phyloP scores from a whole-genome alignment of 2,113 vertebrate species.

The Phasianus colchicus region DNA sequence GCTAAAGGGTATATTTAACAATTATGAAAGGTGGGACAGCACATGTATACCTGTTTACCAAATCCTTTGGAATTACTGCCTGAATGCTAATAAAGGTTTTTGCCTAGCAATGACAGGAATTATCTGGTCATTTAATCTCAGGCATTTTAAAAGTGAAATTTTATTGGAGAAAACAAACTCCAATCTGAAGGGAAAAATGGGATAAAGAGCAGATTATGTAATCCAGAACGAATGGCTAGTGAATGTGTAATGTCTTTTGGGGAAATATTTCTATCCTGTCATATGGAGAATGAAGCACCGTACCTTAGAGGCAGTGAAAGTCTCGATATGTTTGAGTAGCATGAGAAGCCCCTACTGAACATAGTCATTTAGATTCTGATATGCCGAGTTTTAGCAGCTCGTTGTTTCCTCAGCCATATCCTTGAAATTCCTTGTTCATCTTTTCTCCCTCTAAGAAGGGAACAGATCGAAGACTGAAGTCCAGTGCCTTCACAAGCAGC shows the following conservation, averaged over 20 bases:
- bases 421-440: conserved; percentile 34
- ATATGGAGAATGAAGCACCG: background rate
- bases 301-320: background rate
- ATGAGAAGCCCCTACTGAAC: background rate
- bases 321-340: background rate
- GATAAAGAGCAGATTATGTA: background rate
- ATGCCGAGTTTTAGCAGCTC: background rate
- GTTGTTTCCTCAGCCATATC: background rate
- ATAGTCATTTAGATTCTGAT: background rate
- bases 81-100: background rate
- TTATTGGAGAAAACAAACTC: conserved; percentile 28
- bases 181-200: background rate
- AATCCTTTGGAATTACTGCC: background rate
- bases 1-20: background rate
- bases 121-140: background rate
- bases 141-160: background rate
- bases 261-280: background rate
- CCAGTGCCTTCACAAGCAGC: background rate
- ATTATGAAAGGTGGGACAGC: background rate
- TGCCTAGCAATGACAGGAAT: background rate
- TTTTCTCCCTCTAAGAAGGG: background rate
- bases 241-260: background rate
- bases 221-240: background rate
- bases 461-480: background rate
- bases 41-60: background rate